Evolutionary conservation across 2,113 vertebrate species (phyloP).

Genomic region (Electrona antarctica): DNA sequence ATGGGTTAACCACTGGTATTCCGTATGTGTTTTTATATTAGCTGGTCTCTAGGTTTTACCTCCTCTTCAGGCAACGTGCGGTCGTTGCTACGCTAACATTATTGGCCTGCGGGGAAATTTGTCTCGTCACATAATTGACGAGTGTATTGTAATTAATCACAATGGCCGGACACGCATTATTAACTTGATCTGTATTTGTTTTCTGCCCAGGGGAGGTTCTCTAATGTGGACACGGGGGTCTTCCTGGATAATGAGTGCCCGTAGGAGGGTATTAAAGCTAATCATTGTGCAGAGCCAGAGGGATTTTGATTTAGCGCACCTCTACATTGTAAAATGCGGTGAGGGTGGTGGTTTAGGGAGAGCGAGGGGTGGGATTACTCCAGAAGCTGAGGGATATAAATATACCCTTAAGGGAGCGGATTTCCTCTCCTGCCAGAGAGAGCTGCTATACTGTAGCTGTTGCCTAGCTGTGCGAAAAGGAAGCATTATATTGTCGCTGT

Average conservation of each 20-base stretch:
- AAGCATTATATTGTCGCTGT: slow-evolving; percentile 8
- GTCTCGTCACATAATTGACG: slow-evolving; percentile 59
- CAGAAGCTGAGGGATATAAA: slow-evolving; percentile 66
- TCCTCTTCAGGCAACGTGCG: slow-evolving; percentile 10
- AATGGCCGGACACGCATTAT: slow-evolving; percentile 62
- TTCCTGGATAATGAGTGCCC: slow-evolving; percentile 66
- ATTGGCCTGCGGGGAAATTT: slow-evolving; percentile 53
- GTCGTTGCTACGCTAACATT: slow-evolving; percentile 27
- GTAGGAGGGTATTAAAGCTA: slow-evolving; percentile 74
- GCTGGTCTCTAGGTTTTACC: too few relatives aligned
- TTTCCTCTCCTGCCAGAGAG: slow-evolving; percentile 49
- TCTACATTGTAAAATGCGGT: slow-evolving; percentile 69
- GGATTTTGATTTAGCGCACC: slow-evolving; percentile 75
- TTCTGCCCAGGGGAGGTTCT: slow-evolving; percentile 52
- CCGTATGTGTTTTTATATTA: too few relatives aligned
- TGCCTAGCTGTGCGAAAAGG: slow-evolving; percentile 30
- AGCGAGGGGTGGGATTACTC: slow-evolving; percentile 60
- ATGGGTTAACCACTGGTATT: too few relatives aligned
- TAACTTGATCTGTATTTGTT: slow-evolving; percentile 72
- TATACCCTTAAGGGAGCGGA: slow-evolving; percentile 52
- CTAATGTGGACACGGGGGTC: slow-evolving; percentile 58
- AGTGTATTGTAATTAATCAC: slow-evolving; percentile 70
- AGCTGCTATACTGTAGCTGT: slow-evolving; percentile 40
- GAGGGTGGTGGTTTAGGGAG: slow-evolving; percentile 60
- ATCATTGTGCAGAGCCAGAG: slow-evolving; percentile 74